Percentiles rank a stretch among this genome's conserved stretches.
These are phyloP conservation scores for Anguilla megastoma DNA, from an alignment of 2,797 vertebrate genomes.

Conservation along the genomic window DNA sequence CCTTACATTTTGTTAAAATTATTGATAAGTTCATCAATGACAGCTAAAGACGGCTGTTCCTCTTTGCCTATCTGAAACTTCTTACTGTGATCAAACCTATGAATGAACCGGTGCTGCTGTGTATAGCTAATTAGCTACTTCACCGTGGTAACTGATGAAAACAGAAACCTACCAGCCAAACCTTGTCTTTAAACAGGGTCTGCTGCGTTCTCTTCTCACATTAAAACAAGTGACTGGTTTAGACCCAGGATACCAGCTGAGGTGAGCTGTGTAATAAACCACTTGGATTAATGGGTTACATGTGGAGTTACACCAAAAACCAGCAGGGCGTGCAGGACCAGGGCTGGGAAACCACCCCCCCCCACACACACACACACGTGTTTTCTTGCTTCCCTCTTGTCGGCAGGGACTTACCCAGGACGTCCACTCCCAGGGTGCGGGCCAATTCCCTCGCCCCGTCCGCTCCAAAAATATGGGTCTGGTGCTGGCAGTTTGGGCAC, in stretches of 20 bases:
- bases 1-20: too few species aligned
- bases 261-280: background rate
- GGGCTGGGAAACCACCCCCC: background rate
- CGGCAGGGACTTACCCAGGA: conserved; percentile 76
- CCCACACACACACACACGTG: too few species aligned
- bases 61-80: background rate
- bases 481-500: conserved; percentile 89
- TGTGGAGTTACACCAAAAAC: background rate
- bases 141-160: too few species aligned
- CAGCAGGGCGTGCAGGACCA: background rate
- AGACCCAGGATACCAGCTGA: background rate
- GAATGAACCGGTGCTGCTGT: background rate
- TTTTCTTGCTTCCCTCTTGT: background rate
- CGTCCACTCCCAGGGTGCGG: conserved; percentile 73
- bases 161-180: background rate
- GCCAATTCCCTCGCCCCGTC: conserved; percentile 85
- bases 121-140: too few species aligned
- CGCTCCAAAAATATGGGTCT: conserved; percentile 91
- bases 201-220: background rate
- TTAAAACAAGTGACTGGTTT: background rate
- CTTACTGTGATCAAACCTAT: background rate
- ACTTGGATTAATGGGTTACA: background rate
- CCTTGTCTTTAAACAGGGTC: background rate
- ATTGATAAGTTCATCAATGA: too few species aligned
- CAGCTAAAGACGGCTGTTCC: too few species aligned